Evolutionary conservation across 35 echinoderm and acorn worm genomes (phyloP).

Genomic region (Amphiura filiformis): DNA sequence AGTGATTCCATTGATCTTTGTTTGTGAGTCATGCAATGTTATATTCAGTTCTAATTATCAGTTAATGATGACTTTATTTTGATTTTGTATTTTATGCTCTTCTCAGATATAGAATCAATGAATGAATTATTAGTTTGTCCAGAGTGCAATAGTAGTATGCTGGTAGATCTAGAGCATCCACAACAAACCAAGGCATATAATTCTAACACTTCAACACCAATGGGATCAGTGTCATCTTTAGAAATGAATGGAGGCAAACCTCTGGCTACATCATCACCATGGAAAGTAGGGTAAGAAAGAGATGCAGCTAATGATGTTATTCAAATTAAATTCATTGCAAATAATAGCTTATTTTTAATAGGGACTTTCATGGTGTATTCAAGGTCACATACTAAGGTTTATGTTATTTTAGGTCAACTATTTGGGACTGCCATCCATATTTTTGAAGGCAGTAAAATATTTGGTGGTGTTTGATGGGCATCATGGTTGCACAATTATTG

Average conservation of each 20-base stretch:
- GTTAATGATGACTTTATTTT: no score
- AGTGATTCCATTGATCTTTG: no score
- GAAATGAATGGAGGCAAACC: conserved; percentile 40
- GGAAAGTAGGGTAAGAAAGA: conserved; percentile 68
- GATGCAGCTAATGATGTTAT: neutral
- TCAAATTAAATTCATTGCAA: neutral
- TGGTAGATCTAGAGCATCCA: conserved; percentile 74
- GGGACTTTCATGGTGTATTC: no score
- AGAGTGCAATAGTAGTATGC: conserved; percentile 59
- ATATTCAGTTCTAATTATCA: no score
- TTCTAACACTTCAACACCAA: conserved; percentile 27
- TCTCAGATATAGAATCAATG: conserved; percentile 31
- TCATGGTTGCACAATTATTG: no score
- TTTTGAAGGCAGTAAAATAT: no score
- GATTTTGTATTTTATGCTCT: neutral
- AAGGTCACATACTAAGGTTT: no score
- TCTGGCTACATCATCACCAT: conserved; percentile 92
- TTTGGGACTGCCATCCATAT: no score
- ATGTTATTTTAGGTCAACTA: no score
- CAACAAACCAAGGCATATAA: neutral
- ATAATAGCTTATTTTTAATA: neutral
- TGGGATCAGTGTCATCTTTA: conserved; percentile 72
- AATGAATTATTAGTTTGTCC: conserved; percentile 78
- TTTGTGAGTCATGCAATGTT: no score
- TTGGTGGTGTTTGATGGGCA: no score